Base-by-base conservation (phyloP, 2,113 vertebrate genomes). In the Beaufortia kweichowensis region DNA sequence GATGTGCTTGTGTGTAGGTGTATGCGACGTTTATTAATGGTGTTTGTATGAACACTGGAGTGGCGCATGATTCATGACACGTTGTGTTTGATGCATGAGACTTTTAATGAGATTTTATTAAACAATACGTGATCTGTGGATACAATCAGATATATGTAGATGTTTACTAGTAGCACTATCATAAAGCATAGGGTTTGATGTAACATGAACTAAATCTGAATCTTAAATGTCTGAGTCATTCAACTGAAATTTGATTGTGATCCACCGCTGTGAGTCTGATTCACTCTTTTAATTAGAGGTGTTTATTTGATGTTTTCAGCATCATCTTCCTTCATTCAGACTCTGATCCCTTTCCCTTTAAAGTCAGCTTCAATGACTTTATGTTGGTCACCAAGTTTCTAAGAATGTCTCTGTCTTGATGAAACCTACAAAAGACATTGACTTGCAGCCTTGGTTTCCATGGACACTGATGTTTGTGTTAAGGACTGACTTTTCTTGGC, bases 401-500 rank as follows among this genome's bases (percentile, higher is more conserved):
- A 23, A 68, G 46, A 68, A 57, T 71, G 9, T 17, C 31, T 41
- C 75, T 57, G 24, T 76, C 29, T 46, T 35, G 31, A 75, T 75
- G 73, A 35, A 75, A 56, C 39, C 26, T 55, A 53, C 31, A 48
- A 81, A 81, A 82, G 67, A 67, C 67, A 56, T 59, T 53, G 39
- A 70, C 21, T 56, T 76, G 55, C 19, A 35, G 71, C 76, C 61
- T 79, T 78, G 53, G 79, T 83, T 81, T 67, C 79, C 76, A 83
- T 83, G 79, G 79, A 61, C 59, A 81, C 77, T 1, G 59, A 57
- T 26, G 59, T 71, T 60, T 33, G 60, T 46, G 43, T 15, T 64
- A 72, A 75, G 66, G n/a, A 41, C 48, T 17, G 64, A 73, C 55
- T 62, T 73, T 56, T 46, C 26, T 46, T 35, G 73, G 29, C 3